Evolutionary conservation across 2,888 invertebrate genomes (phyloP).

Genomic region (Tenthredo mesomela): DNA sequence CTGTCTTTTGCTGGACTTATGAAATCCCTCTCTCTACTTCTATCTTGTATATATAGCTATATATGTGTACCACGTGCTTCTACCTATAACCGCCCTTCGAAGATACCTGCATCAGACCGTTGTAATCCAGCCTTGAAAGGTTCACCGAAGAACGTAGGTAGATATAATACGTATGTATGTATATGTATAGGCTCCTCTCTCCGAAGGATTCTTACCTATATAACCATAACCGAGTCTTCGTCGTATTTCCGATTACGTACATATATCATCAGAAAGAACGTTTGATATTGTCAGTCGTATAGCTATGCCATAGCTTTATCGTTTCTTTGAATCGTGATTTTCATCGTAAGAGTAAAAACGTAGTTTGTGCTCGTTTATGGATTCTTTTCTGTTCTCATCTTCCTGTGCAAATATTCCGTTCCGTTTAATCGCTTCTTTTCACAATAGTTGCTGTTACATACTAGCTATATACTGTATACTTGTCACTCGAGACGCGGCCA

Average conservation of each 20-base stretch:
- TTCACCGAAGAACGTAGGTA: constrained; percentile 15
- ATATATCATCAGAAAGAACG: neutral
- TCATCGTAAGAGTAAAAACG: neutral
- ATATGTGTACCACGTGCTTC: constrained; percentile 19
- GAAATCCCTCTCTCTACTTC: neutral
- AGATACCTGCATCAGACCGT: constrained; percentile 38
- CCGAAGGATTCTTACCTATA: neutral
- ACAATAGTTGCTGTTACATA: neutral
- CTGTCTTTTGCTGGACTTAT: constrained; percentile 41
- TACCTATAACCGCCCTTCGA: constrained; percentile 1
- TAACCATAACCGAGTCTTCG: neutral
- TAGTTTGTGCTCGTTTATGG: no score
- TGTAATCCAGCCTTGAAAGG: constrained; percentile 46
- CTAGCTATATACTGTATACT: neutral
- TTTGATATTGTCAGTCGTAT: neutral
- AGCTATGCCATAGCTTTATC: neutral
- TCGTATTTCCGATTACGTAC: neutral
- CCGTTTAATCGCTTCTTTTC: neutral
- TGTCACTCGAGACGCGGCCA: constrained; percentile 36
- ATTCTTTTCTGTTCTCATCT: neutral
- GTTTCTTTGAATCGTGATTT: neutral
- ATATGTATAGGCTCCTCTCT: neutral
- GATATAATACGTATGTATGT: neutral
- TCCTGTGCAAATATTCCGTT: neutral
- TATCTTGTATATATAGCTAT: neutral